phyloP scores from a whole-genome alignment of 2,797 vertebrate genomes.

The Zalophus californianus region DNA sequence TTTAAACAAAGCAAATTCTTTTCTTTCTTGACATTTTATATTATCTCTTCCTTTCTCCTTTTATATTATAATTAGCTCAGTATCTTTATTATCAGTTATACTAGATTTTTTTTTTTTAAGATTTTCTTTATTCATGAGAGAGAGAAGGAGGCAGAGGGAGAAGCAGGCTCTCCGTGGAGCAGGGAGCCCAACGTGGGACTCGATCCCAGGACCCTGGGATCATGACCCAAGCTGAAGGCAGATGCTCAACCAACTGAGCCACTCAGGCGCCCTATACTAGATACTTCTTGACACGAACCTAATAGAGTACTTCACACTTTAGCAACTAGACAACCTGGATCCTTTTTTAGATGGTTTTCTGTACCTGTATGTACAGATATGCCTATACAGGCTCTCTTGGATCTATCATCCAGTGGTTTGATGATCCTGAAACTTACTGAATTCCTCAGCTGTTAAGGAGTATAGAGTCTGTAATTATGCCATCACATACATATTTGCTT shows the following conservation, averaged over 20 bases:
- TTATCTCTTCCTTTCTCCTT: background rate
- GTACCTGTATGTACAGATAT: background rate
- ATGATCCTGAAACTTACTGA: background rate
- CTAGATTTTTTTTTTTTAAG: background rate
- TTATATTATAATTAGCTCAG: constrained; percentile 10
- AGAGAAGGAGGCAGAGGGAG: no score
- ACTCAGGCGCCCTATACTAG: background rate
- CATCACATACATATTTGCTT: constrained; percentile 4
- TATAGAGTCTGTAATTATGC: constrained; percentile 20
- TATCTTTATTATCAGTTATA: constrained; percentile 25
- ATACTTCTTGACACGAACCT: constrained; percentile 48
- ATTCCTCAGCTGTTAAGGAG: background rate
- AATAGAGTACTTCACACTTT: background rate
- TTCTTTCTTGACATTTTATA: constrained; percentile 22
- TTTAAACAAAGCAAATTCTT: constrained; percentile 33
- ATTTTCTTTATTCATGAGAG: no score
- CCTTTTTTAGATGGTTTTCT: constrained; percentile 31
- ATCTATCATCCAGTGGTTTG: background rate
- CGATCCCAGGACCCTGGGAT: no score
- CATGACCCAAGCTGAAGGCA: no score
- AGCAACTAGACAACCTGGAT: background rate
- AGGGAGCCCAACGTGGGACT: no score
- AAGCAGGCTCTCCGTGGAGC: no score
- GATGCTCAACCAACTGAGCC: no score
- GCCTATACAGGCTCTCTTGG: background rate